Evolutionary conservation across 2,797 vertebrate species (phyloP).

Genomic region (Australoheros facetus): DNA sequence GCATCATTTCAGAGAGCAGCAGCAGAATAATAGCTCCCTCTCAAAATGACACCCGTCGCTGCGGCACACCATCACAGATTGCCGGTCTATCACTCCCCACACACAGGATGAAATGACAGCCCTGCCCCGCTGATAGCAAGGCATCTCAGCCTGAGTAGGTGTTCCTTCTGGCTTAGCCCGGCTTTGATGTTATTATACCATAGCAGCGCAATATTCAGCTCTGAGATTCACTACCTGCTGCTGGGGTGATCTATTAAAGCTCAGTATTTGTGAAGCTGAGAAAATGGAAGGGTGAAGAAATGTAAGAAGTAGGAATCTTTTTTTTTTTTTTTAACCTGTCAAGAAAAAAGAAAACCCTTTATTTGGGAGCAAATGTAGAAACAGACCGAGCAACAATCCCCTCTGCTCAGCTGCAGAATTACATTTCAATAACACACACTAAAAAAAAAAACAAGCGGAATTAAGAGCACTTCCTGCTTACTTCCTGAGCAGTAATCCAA

Average conservation of each 20-base stretch:
- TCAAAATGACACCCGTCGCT: constrained; percentile 74
- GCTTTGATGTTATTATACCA: constrained; percentile 75
- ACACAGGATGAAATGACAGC: constrained; percentile 70
- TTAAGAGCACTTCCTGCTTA: constrained; percentile 7
- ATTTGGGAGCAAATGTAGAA: constrained; percentile 51
- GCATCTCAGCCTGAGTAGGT: constrained; percentile 66
- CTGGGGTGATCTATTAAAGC: constrained; percentile 54
- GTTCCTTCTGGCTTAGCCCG: constrained; percentile 69
- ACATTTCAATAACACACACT: constrained; percentile 18
- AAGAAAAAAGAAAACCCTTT: constrained; percentile 33
- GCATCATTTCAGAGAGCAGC: constrained; percentile 75
- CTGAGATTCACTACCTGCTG: constrained; percentile 62
- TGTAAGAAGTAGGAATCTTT: constrained; percentile 18
- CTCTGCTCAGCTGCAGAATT: constrained; percentile 35
- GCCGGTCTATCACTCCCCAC: constrained; percentile 72
- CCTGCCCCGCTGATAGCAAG: constrained; percentile 60
- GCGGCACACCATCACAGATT: constrained; percentile 73
- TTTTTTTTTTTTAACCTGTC: constrained; percentile 1
- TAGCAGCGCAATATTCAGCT: constrained; percentile 61
- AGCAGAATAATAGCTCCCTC: constrained; percentile 72
- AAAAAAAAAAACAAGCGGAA: background rate
- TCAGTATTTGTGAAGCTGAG: constrained; percentile 53
- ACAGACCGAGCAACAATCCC: constrained; percentile 15
- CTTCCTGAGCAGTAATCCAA: constrained; percentile 23
- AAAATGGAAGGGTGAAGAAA: constrained; percentile 40